phyloP scores from a whole-genome alignment of 2,888 invertebrate genomes.

The Megastigmus dorsalis region DNA sequence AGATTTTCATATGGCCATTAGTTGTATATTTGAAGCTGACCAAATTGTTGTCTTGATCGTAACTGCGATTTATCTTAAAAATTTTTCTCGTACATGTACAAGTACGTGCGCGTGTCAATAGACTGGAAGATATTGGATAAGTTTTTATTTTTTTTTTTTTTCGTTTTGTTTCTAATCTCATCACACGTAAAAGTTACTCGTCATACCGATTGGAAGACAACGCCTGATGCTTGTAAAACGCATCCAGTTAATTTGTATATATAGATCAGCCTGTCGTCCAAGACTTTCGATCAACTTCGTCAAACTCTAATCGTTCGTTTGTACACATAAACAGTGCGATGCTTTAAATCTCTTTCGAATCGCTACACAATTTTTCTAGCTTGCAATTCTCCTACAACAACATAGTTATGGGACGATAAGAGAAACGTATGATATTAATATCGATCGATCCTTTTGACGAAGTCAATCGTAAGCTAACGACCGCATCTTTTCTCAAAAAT shows the following conservation, averaged over 20 bases:
- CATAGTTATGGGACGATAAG: too few relatives aligned
- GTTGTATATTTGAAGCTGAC: neutral
- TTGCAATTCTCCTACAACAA: neutral
- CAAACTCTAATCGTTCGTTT: neutral
- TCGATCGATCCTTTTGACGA: neutral
- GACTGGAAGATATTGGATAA: constrained; percentile 66
- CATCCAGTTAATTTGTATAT: neutral
- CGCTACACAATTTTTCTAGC: too few relatives aligned
- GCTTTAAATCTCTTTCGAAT: neutral
- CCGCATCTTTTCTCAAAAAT: neutral
- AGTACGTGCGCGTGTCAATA: constrained; percentile 54
- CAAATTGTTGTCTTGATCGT: neutral
- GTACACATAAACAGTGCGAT: neutral
- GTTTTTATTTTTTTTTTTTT: neutral
- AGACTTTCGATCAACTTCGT: neutral
- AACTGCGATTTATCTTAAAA: constrained; percentile 2
- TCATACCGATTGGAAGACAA: neutral
- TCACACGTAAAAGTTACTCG: neutral
- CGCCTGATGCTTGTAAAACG: neutral
- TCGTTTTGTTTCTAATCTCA: constrained; percentile 2
- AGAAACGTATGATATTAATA: neutral
- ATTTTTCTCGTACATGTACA: constrained; percentile 51
- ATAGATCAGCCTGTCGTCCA: neutral
- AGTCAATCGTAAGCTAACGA: neutral
- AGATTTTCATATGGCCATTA: too few relatives aligned